Evolutionary conservation across 2,888 invertebrate genomes (phyloP), one percentile per base, ranked within the genome.

Genomic region (Stenichneumon culpator): DNA sequence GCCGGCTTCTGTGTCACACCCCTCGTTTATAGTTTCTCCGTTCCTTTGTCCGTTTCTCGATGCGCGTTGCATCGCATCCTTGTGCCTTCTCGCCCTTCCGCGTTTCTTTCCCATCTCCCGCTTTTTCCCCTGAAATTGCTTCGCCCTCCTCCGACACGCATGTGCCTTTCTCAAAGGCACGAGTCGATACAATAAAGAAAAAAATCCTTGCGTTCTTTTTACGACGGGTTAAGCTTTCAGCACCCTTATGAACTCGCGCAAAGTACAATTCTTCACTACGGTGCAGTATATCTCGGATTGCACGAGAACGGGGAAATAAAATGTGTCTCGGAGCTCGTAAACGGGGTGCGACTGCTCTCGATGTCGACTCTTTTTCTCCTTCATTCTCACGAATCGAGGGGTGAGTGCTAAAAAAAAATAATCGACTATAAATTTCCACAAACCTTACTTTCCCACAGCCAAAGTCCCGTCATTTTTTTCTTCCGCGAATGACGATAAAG

Each of bases 281-380:
- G 32, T 72, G 32, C 32, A 63, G 28, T 70, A 67, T 54, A 77
- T 67, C 72, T 72, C 44, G 47, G 47, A 78, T 72, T 72, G 77
- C 57, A 44, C 44, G 77, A 77, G 72, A 78, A 65, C 65, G 77
- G 60, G 47, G 47, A 72, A 77, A 65, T 72, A 72, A 78, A 82
- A 69, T 69, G 70, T 82, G 44, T 77, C 82, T 70, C 69, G 54
- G 54, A 36, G 72, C 72, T 78, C 82, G 65, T 78, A 82, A 82
- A 82, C 72, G 72, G 77, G 77, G 28, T 54, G 39, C 72, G 77
- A 72, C 25, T 78, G 82, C 67, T 44, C 68, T 19, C 25, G 47
- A 84, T 73, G 22, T 67, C 63, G 52, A 72, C 68, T 52, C 22
- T 65, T 69, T 75, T 72, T 74, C 60, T 83, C 39, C 57, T 79